Evolutionary conservation across 2,888 invertebrate genomes (phyloP).

Genomic region (Branchinecta sandiegonensis): DNA sequence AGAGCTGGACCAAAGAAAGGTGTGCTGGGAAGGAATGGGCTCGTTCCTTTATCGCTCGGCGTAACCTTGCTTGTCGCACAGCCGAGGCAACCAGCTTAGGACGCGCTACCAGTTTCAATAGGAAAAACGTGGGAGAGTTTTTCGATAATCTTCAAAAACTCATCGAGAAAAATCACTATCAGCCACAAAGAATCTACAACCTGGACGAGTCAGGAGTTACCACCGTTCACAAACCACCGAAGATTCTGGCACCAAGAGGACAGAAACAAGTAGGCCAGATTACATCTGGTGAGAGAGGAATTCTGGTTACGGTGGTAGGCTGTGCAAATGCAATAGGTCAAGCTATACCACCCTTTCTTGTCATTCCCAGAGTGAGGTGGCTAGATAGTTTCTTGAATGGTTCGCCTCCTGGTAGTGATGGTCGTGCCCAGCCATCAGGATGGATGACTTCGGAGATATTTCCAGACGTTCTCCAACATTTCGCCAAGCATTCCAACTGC

Average conservation of each 20-base stretch:
- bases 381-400: constrained; percentile 26
- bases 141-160: constrained; percentile 17
- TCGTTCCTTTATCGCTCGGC: constrained; percentile 4
- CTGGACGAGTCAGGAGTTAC: too few relatives aligned
- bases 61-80: not conserved
- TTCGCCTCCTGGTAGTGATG: constrained; percentile 27
- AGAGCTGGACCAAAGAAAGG: constrained; percentile 11
- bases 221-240: too few relatives aligned
- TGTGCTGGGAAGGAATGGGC: constrained; percentile 20
- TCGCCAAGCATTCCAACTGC: constrained; percentile 18
- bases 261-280: constrained; percentile 26
- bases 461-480: constrained; percentile 26
- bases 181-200: constrained; percentile 24
- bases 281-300: too few relatives aligned
- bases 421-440: constrained; percentile 26
- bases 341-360: constrained; percentile 28
- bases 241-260: too few relatives aligned
- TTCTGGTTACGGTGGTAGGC: constrained; percentile 26
- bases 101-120: constrained; percentile 28
- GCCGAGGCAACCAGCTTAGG: constrained; percentile 12
- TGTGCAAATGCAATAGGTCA: constrained; percentile 29
- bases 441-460: constrained; percentile 29
- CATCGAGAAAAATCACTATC: constrained; percentile 7
- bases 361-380: constrained; percentile 29
- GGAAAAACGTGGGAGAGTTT: constrained; percentile 24